These are phyloP conservation scores for Dicycla oo DNA, from an alignment of 2,888 invertebrate species.

Conservation along the genomic window DNA sequence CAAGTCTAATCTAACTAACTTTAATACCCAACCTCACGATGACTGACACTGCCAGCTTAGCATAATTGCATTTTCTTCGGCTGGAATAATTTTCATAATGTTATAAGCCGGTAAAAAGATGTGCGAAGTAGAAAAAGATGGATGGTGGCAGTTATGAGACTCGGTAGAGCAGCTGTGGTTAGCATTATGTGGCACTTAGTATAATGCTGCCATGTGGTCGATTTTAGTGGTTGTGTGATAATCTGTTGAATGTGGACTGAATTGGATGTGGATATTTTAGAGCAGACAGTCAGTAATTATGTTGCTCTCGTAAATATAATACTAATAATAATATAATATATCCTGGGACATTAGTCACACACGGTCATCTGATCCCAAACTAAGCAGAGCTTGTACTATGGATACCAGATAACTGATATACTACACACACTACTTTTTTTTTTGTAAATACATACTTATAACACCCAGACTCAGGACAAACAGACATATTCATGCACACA, in stretches of 20 bases:
- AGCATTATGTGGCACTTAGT: conserved; percentile 38
- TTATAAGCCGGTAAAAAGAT: conserved; percentile 48
- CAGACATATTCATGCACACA: no score
- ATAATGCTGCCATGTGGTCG: conserved; percentile 31
- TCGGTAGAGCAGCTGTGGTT: conserved; percentile 40
- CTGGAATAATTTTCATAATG: conserved; percentile 50
- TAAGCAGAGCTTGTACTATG: no score
- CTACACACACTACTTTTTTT: no score
- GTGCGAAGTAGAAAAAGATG: conserved; percentile 49
- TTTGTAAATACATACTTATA: no score
- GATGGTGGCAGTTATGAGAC: conserved; percentile 43
- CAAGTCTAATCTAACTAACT: conserved; percentile 22
- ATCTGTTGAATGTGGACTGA: conserved; percentile 19
- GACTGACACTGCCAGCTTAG: conserved; percentile 44
- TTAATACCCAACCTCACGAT: conserved; percentile 15
- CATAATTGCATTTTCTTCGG: conserved; percentile 50
- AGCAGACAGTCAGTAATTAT: background rate
- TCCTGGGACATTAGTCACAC: no score
- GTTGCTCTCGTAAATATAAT: background rate
- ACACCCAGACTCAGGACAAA: no score
- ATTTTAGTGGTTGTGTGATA: conserved; percentile 26
- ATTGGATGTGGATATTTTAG: conserved; percentile 4
- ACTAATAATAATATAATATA: no score
- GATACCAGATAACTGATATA: no score
- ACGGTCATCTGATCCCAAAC: no score